Percentiles rank a stretch among this genome's conserved stretches.
Conservation (phyloP, 2,797 vertebrate species). For the Sebastes hubbsi region DNA sequence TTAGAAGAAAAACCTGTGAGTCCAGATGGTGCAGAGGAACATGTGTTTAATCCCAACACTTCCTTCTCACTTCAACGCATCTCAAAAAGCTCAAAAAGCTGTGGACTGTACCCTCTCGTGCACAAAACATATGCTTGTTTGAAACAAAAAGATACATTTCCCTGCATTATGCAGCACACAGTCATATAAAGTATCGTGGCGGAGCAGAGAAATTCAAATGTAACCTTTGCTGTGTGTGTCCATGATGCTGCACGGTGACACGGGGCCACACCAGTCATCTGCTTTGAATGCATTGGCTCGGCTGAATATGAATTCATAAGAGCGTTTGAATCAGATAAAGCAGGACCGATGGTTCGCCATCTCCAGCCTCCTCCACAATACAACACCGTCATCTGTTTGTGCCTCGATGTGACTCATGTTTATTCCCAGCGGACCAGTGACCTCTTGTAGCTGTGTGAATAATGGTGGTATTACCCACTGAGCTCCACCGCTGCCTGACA, state of each 20-base stretch:
- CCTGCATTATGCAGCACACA: background rate
- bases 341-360: background rate
- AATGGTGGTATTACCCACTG: slow-evolving; percentile 36
- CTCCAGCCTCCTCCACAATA: slow-evolving; percentile 30
- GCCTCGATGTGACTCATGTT: slow-evolving; percentile 55
- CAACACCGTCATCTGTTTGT: slow-evolving; percentile 48
- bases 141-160: background rate
- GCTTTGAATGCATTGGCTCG: background rate
- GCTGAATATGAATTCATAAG: slow-evolving; percentile 17
- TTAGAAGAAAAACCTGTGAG: background rate
- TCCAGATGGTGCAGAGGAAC: background rate
- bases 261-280: background rate
- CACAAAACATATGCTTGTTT: background rate
- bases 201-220: slow-evolving; percentile 39
- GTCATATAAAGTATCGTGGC: background rate
- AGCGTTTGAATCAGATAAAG: slow-evolving; percentile 28
- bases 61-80: background rate
- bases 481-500: slow-evolving; percentile 17
- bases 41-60: background rate
- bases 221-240: slow-evolving; percentile 29
- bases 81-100: background rate
- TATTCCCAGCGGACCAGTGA: slow-evolving; percentile 50
- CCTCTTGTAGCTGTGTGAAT: slow-evolving; percentile 44
- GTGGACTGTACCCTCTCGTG: background rate
- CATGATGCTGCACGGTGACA: background rate